Evolutionary conservation across 1,140 invertebrate genomes (phyloP), one percentile per base, ranked within the genome.

Genomic region (Phocides pigmalion): DNA sequence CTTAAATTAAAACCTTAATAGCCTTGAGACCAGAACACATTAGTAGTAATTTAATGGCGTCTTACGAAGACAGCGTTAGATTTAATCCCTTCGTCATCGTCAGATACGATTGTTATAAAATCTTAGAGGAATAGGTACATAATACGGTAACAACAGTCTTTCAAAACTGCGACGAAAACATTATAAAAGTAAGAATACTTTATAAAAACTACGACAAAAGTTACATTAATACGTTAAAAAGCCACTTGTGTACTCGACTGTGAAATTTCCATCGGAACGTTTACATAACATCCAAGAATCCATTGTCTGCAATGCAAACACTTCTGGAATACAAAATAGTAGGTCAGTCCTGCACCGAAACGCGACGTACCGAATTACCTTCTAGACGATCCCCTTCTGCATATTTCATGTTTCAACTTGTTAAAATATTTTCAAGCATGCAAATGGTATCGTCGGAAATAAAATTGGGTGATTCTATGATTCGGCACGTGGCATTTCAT

Each of bases 291-390:
- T 35, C 15, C 28, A 44, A 32, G 16, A 35, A 35, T 19, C 41
- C 22, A 46, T 28, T 46, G 41, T 32, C 39, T 46, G 22, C 42
- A 35, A 35, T 44, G 54, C 25, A 46, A 59, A 59, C 54, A 46
- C 54, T 59, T 46, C 42, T 46, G 25, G 54, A 59, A 59, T 59
- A 59, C 41, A 46, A 59, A 59, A 44, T 59, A 59, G 22, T 59
- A 14, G 54, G 41, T 59, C 54, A 59, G 16, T 46, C 54, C 54
- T 46, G 54, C 54, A 46, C 25, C 42, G 54, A 39, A 11, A 42
- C 17, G 39, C 39, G 44, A 25, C 54, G 54, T 19, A 4, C 54
- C 15, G 42, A 59, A 59, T 59, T 59, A 15, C 42, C 54, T 59
- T 46, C 20, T 16, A 20, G 41, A 19, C 15, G 25, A 59, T 59